Conservation (phyloP, 1,140 invertebrate genomes). For the Kradibia gibbosae region DNA sequence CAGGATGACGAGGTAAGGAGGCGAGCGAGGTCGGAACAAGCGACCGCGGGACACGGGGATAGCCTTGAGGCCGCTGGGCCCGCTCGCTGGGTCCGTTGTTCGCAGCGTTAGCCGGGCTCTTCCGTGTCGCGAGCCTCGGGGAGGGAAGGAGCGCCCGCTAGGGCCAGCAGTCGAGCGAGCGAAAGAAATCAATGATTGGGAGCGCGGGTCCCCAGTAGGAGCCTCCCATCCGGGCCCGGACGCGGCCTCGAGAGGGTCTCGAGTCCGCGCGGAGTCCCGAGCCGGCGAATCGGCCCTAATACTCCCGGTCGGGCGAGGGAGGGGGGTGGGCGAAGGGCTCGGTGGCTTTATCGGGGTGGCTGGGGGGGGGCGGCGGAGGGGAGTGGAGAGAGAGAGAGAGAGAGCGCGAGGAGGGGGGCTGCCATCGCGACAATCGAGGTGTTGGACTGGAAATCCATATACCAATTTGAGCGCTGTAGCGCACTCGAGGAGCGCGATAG, state of each 20-base stretch:
- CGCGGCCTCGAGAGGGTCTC: conserved; percentile 64
- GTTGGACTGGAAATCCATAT: conserved; percentile 74
- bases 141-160: too few species aligned
- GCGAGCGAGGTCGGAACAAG: too few species aligned
- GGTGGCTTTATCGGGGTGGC: not conserved
- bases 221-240: conserved; percentile 59
- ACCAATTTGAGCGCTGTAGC: conserved; percentile 61
- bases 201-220: too few species aligned
- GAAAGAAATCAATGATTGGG: too few species aligned
- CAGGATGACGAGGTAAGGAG: too few species aligned
- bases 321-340: not conserved
- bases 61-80: too few species aligned
- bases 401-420: not conserved
- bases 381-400: not conserved
- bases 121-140: too few species aligned
- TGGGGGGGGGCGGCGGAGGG: not conserved
- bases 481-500: conserved; percentile 29
- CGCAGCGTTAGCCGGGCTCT: too few species aligned
- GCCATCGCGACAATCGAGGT: conserved; percentile 69
- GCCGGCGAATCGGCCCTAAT: not conserved
- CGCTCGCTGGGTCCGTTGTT: too few species aligned
- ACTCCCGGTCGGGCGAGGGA: too few species aligned
- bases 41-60: too few species aligned
- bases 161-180: too few species aligned
- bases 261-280: not conserved